Conservation (phyloP, 2,888 invertebrate species). For the Schizotus pectinicornis region DNA sequence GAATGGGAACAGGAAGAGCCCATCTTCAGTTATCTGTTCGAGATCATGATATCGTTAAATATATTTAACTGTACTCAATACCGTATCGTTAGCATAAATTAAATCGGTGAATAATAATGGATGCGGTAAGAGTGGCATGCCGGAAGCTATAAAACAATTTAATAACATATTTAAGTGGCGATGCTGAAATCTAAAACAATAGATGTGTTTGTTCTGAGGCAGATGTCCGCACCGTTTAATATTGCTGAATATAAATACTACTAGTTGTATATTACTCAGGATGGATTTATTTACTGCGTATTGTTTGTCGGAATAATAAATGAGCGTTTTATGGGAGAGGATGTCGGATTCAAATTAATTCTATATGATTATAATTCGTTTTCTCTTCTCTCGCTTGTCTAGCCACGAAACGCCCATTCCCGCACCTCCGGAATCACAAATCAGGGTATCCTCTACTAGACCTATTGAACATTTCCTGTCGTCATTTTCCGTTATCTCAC, state of each 20-base stretch:
- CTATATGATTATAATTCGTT: conserved; percentile 44
- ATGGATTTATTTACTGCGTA: conserved; percentile 54
- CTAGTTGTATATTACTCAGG: conserved; percentile 46
- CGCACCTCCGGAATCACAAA: neutral
- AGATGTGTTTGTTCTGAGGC: conserved; percentile 53
- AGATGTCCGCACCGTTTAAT: conserved; percentile 53
- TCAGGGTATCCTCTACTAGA: too few species aligned
- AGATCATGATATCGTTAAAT: conserved; percentile 41
- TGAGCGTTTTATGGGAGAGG: conserved; percentile 47
- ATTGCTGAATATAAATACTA: conserved; percentile 46
- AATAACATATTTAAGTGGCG: conserved; percentile 59
- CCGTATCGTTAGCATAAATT: conserved; percentile 56
- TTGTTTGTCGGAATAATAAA: conserved; percentile 51
- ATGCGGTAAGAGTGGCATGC: conserved; percentile 44
- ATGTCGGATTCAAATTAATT: conserved; percentile 47
- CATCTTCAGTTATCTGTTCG: conserved; percentile 36
- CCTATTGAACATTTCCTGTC: too few species aligned
- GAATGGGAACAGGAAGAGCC: conserved; percentile 46
- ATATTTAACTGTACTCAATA: conserved; percentile 48
- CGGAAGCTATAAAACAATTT: conserved; percentile 59
- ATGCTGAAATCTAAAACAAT: conserved; percentile 57
- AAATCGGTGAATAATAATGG: conserved; percentile 48
- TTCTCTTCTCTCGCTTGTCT: neutral
- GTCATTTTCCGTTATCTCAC: too few species aligned
- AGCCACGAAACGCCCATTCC: neutral